A percentile compares a stretch with the other conserved stretches of the same genome.
phyloP scores from a whole-genome alignment of 2,888 invertebrate species.

The Ditula angustiorana region DNA sequence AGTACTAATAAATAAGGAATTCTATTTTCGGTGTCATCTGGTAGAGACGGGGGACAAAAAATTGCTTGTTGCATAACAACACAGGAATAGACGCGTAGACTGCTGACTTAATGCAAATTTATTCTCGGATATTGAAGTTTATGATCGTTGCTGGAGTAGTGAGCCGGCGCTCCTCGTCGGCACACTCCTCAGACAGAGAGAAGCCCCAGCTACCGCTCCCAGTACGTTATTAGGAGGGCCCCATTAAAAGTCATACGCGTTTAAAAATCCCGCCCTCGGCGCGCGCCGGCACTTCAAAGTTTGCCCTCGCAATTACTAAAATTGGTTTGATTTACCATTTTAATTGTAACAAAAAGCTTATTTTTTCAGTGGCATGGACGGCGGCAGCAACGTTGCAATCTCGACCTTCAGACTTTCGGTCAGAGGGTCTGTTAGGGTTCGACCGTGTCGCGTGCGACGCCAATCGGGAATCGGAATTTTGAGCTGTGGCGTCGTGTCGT shows the following conservation, averaged over 20 bases:
- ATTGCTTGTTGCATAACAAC: constrained; percentile 10
- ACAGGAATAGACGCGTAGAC: constrained; percentile 5
- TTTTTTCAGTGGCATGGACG: constrained; percentile 76
- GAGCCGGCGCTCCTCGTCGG: constrained; percentile 33
- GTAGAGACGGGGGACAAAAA: constrained; percentile 13
- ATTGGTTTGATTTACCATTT: constrained; percentile 86
- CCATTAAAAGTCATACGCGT: constrained; percentile 74
- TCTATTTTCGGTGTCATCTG: constrained; percentile 22
- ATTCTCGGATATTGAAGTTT: constrained; percentile 37
- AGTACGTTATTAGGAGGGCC: constrained; percentile 55
- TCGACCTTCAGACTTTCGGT: constrained; percentile 83
- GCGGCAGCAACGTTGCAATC: constrained; percentile 74
- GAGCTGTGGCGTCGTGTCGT: constrained; percentile 78
- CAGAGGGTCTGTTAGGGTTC: constrained; percentile 79
- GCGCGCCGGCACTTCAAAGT: constrained; percentile 76
- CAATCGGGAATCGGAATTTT: constrained; percentile 69
- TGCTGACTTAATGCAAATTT: constrained; percentile 26
- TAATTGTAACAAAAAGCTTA: constrained; percentile 85
- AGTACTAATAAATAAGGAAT: constrained; percentile 20
- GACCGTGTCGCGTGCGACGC: constrained; percentile 62
- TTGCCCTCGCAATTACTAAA: constrained; percentile 84
- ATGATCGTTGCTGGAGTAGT: no score
- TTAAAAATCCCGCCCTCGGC: constrained; percentile 66
- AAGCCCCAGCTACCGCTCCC: constrained; percentile 40
- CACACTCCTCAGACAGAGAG: constrained; percentile 31